Base-by-base conservation (phyloP, 2,888 invertebrate species). In the Brachynemurus nebulosus region DNA sequence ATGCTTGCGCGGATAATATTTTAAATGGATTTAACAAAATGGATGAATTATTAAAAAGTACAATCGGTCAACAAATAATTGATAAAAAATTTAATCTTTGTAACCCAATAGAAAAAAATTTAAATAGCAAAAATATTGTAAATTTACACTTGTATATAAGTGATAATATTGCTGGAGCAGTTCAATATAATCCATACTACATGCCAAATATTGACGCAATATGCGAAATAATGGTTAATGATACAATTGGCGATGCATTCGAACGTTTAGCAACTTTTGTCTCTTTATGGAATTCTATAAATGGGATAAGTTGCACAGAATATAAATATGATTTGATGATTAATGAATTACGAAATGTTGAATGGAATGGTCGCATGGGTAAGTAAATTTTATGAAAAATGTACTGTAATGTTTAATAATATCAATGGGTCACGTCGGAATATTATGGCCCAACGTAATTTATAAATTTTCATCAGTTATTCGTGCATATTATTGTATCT, bases 111-210 rank as follows among this genome's bases (percentile, higher is more conserved):
- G 71, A 78, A 51, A 64, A 71, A 5, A 75, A 77, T 1, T 65
- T 74, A n/a, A 60, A 68, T 1, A 72, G 72, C 48, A 50, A 50
- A 2, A 65, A 90, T 56, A 71, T 90, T n/a, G 71, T 80, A 1
- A 91, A 81, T 59, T 77, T 96, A 45, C 89, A 79, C 60, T 81
- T 80, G 59, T 75, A 74, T n/a, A 63, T 95, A 35, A 85, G 91
- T 1, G 77, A 80, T 37, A 84, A 86, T 63, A 88, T 95, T 63
- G 92, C 90, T 41, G 89, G 80, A 33, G 74, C 93, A 33, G 93
- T 95, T 0, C 95, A 96, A 58, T 95, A 95, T 61, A 93, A 95
- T 61, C 86, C 86, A 59, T 93, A 93, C 58, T 93, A 93, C 60
- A 82, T 79, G 50, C 68, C 89, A 7, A 89, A 90, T 2, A 85